phyloP scores from a whole-genome alignment of 2,797 vertebrate species.

The Muscicapa striata region DNA sequence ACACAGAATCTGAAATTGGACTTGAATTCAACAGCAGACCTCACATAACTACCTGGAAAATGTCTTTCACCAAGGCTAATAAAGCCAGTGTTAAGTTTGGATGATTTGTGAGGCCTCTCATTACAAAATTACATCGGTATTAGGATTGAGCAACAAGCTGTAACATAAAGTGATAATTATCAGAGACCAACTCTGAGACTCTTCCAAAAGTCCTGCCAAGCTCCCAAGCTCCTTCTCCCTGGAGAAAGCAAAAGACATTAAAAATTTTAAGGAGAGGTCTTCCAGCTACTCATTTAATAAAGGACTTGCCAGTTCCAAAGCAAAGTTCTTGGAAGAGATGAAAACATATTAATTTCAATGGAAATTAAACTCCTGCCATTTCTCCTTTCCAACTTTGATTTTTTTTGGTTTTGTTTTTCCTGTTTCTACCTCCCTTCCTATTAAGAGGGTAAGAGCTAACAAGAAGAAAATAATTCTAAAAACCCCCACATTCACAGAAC shows the following conservation, averaged over 20 bases:
- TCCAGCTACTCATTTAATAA: neutral
- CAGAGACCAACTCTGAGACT: slow-evolving; percentile 3
- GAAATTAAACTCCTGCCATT: neutral
- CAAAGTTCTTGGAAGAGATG: neutral
- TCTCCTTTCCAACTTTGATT: neutral
- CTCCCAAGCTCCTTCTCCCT: neutral
- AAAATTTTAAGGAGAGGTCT: neutral
- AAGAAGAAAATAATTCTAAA: neutral
- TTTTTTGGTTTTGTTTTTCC: neutral
- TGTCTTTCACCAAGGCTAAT: neutral
- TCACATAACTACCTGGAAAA: neutral
- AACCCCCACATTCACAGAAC: neutral
- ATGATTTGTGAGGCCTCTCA: neutral
- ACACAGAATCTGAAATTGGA: neutral
- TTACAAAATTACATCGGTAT: neutral
- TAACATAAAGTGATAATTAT: slow-evolving; percentile 19
- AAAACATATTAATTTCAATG: neutral
- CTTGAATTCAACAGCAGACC: neutral
- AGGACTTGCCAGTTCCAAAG: neutral
- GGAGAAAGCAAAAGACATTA: neutral
- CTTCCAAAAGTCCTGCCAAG: slow-evolving; percentile 13
- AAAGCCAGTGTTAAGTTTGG: neutral
- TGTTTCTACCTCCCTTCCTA: neutral
- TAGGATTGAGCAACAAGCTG: slow-evolving; percentile 27
- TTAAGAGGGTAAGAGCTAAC: neutral